Conservation (phyloP, 2,888 invertebrate genomes). For the Mesorhabditis spiculigera region DNA sequence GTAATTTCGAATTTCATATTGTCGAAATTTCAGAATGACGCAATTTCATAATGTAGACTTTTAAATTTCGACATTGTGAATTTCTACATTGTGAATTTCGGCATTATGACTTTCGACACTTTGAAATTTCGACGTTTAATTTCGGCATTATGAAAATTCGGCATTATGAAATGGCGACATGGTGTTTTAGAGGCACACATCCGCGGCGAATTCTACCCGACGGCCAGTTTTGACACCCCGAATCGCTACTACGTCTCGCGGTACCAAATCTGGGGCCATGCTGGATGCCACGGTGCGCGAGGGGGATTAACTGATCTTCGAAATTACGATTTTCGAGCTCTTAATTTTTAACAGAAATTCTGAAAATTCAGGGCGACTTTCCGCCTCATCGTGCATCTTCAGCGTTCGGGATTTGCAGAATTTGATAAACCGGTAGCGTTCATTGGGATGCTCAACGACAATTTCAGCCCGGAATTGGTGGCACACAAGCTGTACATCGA, state of each 20-base stretch:
- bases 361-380: conserved; percentile 3
- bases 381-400: conserved; percentile 10
- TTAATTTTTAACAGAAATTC: not conserved
- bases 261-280: conserved; percentile 37
- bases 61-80: too few species aligned
- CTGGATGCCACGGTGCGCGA: conserved; percentile 21
- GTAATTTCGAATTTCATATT: too few species aligned
- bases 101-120: too few species aligned
- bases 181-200: too few species aligned
- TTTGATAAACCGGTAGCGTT: not conserved
- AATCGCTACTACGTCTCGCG: conserved; percentile 24
- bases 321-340: not conserved
- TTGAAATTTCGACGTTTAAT: too few species aligned
- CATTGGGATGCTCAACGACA: not conserved
- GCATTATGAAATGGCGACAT: too few species aligned
- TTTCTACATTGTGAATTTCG: too few species aligned
- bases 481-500: conserved; percentile 39
- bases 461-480: conserved; percentile 26
- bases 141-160: too few species aligned
- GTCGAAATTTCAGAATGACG: too few species aligned
- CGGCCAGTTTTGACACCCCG: not conserved
- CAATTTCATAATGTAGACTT: too few species aligned
- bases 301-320: not conserved
- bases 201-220: too few species aligned
- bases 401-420: not conserved